Base-by-base conservation (phyloP, 2,888 invertebrate species). In the Drosophila testacea region DNA sequence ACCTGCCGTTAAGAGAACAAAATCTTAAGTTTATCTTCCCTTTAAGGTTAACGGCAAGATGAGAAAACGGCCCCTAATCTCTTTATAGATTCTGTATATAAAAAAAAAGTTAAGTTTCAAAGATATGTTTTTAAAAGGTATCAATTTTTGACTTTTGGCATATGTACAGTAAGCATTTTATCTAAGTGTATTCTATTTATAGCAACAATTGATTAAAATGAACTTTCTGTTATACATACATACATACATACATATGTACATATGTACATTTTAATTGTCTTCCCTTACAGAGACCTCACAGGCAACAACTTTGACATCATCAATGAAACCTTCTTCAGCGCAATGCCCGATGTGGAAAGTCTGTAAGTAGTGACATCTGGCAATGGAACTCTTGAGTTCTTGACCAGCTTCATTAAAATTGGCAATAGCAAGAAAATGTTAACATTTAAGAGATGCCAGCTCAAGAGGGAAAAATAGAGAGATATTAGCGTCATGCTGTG, bases 291-390 rank as follows among this genome's bases (percentile, higher is more conserved):
- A 36, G 93, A 93, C 81, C 91, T 93, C 34, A 93, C 93, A 2
- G 93, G 93, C 42, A 93, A 93, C 75, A 88, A 83, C 64, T 93
- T 93, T 75, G 83, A 89, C 34, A 71, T 77, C 38, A 76, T 93
- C 44, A 85, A 89, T 30, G 82, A 81, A 30, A 76, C 86, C 5
- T 91, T 92, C 65, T 89, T 93, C 62, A 69, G 83, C 46, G 66
- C 82, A 54, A 84, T 93, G 56, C 87, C 90, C 46, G 83, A 85
- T 42, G 80, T 93, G 27, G 91, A 92, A 28, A 93, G 90, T 73
- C 77, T 93, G 93, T 93, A 86, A 93, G 93, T 93, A 79, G 28
- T 11, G 22, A 22, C 39, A 46, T 28, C 1, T 32, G 42, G 32
- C 2, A 6, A 11, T 36, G 7, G 36, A 41, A 27, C 22, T 11